Percentiles rank a stretch among this genome's conserved stretches.
Conservation (phyloP, 2,888 invertebrate species). For the Eupithecia subumbrata region DNA sequence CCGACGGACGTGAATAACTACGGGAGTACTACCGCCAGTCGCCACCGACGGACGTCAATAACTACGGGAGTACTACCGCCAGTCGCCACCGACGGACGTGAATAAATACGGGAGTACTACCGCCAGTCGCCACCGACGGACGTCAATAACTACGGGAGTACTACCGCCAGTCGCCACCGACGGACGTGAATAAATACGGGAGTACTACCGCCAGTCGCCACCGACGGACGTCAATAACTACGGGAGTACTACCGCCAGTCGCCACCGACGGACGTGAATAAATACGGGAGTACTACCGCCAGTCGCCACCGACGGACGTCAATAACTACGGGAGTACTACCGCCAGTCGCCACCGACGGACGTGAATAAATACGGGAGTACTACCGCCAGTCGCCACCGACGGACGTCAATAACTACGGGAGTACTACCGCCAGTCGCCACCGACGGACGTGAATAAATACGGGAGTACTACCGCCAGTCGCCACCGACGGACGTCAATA, state of each 20-base stretch:
- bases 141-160: constrained; percentile 70
- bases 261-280: constrained; percentile 60
- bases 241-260: too few relatives aligned
- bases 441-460: constrained; percentile 65
- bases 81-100: constrained; percentile 51
- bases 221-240: constrained; percentile 65
- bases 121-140: constrained; percentile 44
- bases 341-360: constrained; percentile 44
- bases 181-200: constrained; percentile 65
- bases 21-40: too few relatives aligned
- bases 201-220: not conserved
- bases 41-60: constrained; percentile 60
- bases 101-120: too few relatives aligned
- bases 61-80: too few relatives aligned
- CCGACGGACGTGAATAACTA: constrained; percentile 65
- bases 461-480: too few relatives aligned
- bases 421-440: not conserved
- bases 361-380: too few relatives aligned
- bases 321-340: too few relatives aligned
- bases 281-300: too few relatives aligned
- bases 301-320: constrained; percentile 51
- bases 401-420: constrained; percentile 65
- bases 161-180: constrained; percentile 44
- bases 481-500: constrained; percentile 60
- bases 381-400: constrained; percentile 44